These are phyloP conservation scores for Mionectes macconnelli DNA, from an alignment of 2,113 vertebrate species.

Conservation along the genomic window DNA sequence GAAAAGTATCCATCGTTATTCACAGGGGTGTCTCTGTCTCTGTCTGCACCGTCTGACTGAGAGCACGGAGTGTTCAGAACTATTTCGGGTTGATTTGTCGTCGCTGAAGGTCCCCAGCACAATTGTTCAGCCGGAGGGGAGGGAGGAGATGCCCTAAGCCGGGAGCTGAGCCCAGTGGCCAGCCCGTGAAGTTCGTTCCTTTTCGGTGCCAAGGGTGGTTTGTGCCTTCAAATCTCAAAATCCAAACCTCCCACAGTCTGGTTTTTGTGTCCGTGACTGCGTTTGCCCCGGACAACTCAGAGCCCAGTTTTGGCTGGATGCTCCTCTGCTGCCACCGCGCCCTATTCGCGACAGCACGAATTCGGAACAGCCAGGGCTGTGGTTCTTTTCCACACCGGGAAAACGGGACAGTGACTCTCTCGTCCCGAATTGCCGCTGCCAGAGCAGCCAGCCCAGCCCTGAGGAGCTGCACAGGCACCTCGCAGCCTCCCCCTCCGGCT, in stretches of 20 bases:
- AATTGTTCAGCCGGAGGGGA: not conserved
- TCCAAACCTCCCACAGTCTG: not conserved
- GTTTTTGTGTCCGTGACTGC: accelerated
- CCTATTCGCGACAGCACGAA: not conserved
- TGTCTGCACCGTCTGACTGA: not conserved
- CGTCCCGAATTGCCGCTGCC: not conserved
- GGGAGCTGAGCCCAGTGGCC: not conserved
- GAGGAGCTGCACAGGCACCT: not conserved
- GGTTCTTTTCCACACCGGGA: not conserved
- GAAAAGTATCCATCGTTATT: not conserved
- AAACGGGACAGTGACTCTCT: not conserved
- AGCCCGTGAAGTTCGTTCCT: not conserved
- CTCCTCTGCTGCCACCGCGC: not conserved
- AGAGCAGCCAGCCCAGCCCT: no score
- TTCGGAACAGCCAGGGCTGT: not conserved
- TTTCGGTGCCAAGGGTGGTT: not conserved
- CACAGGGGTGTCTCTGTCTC: not conserved
- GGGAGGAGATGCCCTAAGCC: not conserved
- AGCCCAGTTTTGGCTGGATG: not conserved
- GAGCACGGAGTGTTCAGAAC: not conserved
- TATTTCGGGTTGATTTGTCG: not conserved
- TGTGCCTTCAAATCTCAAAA: not conserved
- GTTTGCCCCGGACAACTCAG: not conserved
- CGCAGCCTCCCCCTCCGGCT: not conserved
- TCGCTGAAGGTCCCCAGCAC: not conserved